Conservation (phyloP, 2,113 vertebrate genomes). For the Bos indicus region DNA sequence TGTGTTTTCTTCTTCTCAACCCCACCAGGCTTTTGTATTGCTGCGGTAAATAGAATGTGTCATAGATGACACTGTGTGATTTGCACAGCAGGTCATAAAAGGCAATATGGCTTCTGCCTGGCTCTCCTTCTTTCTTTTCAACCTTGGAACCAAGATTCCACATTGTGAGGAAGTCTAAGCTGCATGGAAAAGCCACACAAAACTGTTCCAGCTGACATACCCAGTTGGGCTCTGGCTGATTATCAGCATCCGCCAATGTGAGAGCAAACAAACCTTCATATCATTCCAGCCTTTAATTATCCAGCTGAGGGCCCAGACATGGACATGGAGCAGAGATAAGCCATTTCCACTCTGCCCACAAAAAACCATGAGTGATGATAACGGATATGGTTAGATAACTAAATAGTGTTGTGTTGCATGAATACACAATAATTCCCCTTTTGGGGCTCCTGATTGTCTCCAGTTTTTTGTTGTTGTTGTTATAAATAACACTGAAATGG, state of each 20-base stretch:
- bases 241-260: background rate
- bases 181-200: background rate
- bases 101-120: background rate
- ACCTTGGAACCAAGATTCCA: background rate
- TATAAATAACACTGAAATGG: background rate
- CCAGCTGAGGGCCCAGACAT: background rate
- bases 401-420: background rate
- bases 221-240: background rate
- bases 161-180: background rate
- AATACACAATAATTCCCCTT: background rate
- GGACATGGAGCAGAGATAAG: background rate
- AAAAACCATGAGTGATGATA: background rate
- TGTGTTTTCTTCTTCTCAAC: background rate
- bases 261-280: background rate
- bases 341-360: background rate
- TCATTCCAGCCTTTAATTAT: background rate
- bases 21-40: background rate
- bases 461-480: background rate
- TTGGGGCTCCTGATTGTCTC: background rate
- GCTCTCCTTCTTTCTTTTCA: background rate
- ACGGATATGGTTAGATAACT: background rate
- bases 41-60: background rate
- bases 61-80: fast-evolving
- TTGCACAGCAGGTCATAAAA: background rate
- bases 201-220: background rate